These are phyloP conservation scores for Dinocampus coccinellae DNA, from an alignment of 2,888 invertebrate genomes.

Conservation along the genomic window DNA sequence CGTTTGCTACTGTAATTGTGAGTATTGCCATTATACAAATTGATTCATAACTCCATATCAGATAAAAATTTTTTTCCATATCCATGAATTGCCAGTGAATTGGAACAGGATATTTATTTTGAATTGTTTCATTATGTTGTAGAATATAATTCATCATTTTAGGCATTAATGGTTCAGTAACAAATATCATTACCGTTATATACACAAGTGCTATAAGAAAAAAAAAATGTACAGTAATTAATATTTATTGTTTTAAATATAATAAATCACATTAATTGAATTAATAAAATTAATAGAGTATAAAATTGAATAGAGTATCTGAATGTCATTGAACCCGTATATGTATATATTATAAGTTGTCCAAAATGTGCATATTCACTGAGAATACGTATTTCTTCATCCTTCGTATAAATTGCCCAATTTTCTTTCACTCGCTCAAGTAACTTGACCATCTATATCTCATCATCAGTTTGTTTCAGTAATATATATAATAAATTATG, in stretches of 20 bases:
- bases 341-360: background rate
- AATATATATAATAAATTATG: background rate
- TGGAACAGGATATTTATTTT: slow-evolving; percentile 5
- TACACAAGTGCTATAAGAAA: slow-evolving; percentile 1
- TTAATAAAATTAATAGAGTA: too few relatives aligned
- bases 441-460: background rate
- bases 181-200: background rate
- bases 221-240: too few relatives aligned
- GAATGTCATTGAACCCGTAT: background rate
- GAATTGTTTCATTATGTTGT: background rate
- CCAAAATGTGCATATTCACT: background rate
- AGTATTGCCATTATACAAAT: background rate
- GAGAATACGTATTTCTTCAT: background rate
- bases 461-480: background rate
- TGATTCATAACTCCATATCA: background rate
- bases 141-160: background rate
- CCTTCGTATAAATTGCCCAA: background rate
- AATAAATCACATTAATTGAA: too few relatives aligned
- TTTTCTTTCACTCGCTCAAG: background rate
- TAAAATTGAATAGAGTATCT: too few relatives aligned
- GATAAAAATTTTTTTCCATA: background rate
- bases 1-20: slow-evolving; percentile 13
- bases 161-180: slow-evolving; percentile 14
- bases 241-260: too few relatives aligned
- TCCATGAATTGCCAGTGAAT: background rate